Conservation (phyloP, 2,113 vertebrate species). For the Gymnocephalus cernua region DNA sequence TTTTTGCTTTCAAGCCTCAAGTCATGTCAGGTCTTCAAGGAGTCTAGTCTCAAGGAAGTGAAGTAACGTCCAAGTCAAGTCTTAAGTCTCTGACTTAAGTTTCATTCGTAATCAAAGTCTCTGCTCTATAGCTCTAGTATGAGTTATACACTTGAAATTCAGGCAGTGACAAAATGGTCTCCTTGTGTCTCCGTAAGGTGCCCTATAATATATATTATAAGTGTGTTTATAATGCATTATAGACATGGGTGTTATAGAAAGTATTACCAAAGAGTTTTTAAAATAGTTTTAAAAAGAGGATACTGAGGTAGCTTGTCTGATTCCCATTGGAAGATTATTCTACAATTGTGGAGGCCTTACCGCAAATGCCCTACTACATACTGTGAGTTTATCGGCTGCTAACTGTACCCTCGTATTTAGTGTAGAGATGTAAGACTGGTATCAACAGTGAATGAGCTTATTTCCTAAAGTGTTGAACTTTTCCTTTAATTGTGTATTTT, state of each 20-base stretch:
- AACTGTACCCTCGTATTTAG: not conserved
- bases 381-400: too few species aligned
- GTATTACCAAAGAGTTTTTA: too few species aligned
- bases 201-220: too few species aligned
- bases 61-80: conserved; percentile 16
- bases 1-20: conserved; percentile 31
- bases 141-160: not conserved
- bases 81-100: not conserved
- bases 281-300: too few species aligned
- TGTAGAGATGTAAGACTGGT: not conserved
- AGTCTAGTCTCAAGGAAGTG: conserved; percentile 27
- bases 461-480: not conserved
- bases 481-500: not conserved
- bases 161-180: not conserved
- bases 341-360: too few species aligned
- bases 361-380: too few species aligned
- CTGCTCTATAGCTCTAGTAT: not conserved
- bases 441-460: not conserved
- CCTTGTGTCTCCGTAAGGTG: not conserved
- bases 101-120: not conserved
- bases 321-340: too few species aligned
- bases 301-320: too few species aligned
- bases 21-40: conserved; percentile 32
- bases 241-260: too few species aligned
- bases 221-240: too few species aligned